Evolutionary conservation across 1,140 invertebrate genomes (phyloP), one percentile per base, ranked within the genome.

Genomic region (Spodoptera litura): DNA sequence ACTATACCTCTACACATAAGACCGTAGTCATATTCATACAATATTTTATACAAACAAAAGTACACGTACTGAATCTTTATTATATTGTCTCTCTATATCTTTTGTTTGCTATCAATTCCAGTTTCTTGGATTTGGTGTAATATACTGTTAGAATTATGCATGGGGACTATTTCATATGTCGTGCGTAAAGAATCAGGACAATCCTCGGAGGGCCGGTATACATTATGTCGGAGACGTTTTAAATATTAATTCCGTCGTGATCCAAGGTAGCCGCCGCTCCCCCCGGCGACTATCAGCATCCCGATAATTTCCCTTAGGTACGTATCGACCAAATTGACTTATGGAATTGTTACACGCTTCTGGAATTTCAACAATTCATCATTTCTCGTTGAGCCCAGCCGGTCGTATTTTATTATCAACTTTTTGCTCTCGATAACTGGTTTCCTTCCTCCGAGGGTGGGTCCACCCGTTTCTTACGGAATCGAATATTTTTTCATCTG

Each of bases 291-390:
- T 75, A 80, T 81, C 81, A 81, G 73, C 61, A 66, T 80, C 68
- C 58, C 78, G 44, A 81, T 87, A 88, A 88, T 88, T 88, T 88
- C 87, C 85, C 85, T 52, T 81, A 85, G 87, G 84, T 83, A 85
- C 79, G 72, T 80, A 84, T 86, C 77, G 80, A 79, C 73, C 68
- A 81, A 87, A 87, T 87, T 87, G 85, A 88, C 85, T 88, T 87
- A 86, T 83, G 84, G 82, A 86, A 87, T 84, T 83, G 82, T 85
- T 88, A 83, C 82, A 83, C 79, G 83, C 74, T 72, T 62, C 75
- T 31, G 74, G 82, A 87, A 87, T 87, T 87, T 88, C 83, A 85
- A 88, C 87, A 86, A 86, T 88, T 86, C 84, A 82, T 87, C 85
- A 87, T 83, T 84, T 52, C 75, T 73, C 77, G 66, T 78, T 80